Evolutionary conservation across 2,888 invertebrate genomes (phyloP).

Genomic region (Mongoloraphidia duomilia): DNA sequence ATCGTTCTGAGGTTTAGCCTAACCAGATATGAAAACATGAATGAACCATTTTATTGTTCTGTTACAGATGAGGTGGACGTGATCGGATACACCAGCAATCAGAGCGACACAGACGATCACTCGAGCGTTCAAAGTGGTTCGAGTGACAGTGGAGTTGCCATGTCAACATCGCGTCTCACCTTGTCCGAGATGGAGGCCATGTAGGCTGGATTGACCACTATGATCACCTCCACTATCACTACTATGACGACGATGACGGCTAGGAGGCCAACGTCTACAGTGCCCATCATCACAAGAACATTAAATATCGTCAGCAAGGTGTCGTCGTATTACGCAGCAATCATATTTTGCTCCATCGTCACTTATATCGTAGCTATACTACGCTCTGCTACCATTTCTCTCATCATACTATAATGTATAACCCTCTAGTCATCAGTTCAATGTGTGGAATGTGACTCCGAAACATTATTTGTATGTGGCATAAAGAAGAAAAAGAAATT

Average conservation of each 20-base stretch:
- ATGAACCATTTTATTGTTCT: constrained; percentile 10
- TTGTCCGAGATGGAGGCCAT: constrained; percentile 42
- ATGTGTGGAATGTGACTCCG: no score
- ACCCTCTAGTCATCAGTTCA: no score
- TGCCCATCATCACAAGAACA: neutral
- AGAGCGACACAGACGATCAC: constrained; percentile 71
- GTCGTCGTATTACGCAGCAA: no score
- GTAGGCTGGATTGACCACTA: constrained; percentile 19
- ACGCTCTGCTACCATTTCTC: no score
- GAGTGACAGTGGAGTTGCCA: constrained; percentile 59
- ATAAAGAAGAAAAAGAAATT: no score
- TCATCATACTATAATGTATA: no score
- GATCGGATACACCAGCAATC: constrained; percentile 72
- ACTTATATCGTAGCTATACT: no score
- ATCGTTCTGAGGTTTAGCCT: no score
- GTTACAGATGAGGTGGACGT: constrained; percentile 73
- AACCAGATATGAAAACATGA: no score
- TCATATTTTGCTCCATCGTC: no score
- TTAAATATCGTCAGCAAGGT: neutral
- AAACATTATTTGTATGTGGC: no score
- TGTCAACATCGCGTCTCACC: constrained; percentile 51
- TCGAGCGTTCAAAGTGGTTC: constrained; percentile 59
- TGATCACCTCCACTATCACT: no score
- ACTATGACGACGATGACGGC: constrained; percentile 10
- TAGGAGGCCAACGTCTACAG: constrained; percentile 4